Base-by-base conservation (phyloP, 2,888 invertebrate species). In the Acrobasis repandana region DNA sequence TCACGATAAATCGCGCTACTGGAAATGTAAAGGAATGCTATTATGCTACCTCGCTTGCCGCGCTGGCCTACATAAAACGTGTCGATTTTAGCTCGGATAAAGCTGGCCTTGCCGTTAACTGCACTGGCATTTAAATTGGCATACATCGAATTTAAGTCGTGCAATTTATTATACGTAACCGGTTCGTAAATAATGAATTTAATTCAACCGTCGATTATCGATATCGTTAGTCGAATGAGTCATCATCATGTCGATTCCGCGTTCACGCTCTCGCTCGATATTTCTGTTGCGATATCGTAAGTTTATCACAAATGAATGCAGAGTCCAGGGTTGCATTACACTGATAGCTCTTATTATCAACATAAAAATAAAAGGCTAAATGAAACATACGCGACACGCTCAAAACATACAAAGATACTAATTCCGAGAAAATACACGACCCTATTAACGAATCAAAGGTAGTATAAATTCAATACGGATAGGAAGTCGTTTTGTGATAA, bases 81-180 rank as follows among this genome's bases (percentile, higher is more conserved):
- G 84, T 85, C 79, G 86, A 90, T 90, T 87, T 88, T 85, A 80
- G 77, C 80, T 76, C 75, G 90, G 90, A 90, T 90, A 90, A 77
- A 74, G 82, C 71, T 85, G 86, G 85, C 90, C 88, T 90, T 88
- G 87, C 78, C 73, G 81, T 79, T 75, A 84, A 84, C 80, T 68
- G 75, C 77, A 77, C 76, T 83, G 83, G 77, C 86, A 86, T 86
- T 88, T 87, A 85, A 85, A 86, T 85, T 88, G 85, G 67, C 82
- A 84, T 79, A 81, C 82, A 77, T 82, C 76, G 80, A 79, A 83
- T 84, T 82, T 78, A 77, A 80, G 78, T 77, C 75, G 76, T 73
- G 76, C 82, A 83, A 85, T 85, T 86, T 81, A 81, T 77, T 79
- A 76, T 74, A 76, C 73, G 79, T 78, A 87, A 88, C 86, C 80